Conservation (phyloP, 2,888 invertebrate genomes). For the Actias luna region DNA sequence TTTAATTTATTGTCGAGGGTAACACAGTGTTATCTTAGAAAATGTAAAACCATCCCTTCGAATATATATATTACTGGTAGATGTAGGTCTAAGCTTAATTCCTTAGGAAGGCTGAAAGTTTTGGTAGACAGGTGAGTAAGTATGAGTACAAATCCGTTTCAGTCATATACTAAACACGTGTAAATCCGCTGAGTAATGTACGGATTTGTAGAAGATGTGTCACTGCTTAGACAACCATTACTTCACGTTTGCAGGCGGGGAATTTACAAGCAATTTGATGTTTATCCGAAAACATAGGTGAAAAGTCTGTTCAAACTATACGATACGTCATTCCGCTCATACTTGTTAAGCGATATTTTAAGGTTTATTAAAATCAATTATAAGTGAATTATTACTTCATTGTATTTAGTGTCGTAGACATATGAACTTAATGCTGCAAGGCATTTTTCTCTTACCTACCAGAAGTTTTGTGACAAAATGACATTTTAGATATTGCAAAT, state of each 20-base stretch:
- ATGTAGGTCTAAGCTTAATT: background rate
- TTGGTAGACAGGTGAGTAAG: background rate
- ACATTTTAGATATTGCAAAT: too few species aligned
- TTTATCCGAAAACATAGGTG: background rate
- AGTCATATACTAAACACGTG: background rate
- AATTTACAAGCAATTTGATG: conserved; percentile 8
- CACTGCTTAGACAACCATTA: conserved; percentile 8
- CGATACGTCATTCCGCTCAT: background rate
- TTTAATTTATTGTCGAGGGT: too few species aligned
- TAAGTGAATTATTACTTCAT: too few species aligned
- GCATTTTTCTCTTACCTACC: too few species aligned
- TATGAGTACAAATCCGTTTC: conserved; percentile 6
- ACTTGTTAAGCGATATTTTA: background rate
- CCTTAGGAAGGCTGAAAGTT: background rate
- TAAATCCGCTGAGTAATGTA: conserved; percentile 3
- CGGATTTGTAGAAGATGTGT: conserved; percentile 10
- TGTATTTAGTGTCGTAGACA: too few species aligned
- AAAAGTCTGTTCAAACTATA: background rate
- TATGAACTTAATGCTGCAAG: too few species aligned
- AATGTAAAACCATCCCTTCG: background rate
- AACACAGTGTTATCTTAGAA: too few species aligned
- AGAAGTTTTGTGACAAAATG: too few species aligned
- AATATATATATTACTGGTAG: background rate
- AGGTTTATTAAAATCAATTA: too few species aligned
- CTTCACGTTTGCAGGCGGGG: background rate